A percentile compares a stretch with the other conserved stretches of the same genome.
phyloP scores from a whole-genome alignment of 2,113 vertebrate species.

The Scomber japonicus region DNA sequence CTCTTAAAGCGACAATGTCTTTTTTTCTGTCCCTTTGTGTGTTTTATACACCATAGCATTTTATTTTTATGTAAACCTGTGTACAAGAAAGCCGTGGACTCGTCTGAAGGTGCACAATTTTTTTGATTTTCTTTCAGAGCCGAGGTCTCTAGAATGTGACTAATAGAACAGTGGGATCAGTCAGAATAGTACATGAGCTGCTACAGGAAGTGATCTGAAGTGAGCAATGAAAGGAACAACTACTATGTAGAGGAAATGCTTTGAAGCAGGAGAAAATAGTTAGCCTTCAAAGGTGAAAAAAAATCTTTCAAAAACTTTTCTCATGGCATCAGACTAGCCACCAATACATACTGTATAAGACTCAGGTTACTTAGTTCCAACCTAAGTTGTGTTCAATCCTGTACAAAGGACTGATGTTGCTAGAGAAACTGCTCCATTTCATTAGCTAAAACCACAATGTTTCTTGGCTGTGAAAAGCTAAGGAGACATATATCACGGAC shows the following conservation, averaged over 20 bases:
- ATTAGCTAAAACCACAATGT: conserved; percentile 6
- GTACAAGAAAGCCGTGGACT: not conserved
- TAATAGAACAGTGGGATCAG: conserved; percentile 34
- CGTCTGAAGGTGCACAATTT: not conserved
- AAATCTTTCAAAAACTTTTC: conserved; percentile 2
- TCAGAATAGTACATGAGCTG: conserved; percentile 60
- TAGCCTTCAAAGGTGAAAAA: not conserved
- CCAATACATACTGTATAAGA: not conserved
- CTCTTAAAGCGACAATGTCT: not conserved
- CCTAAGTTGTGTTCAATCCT: no score
- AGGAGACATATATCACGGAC: not conserved
- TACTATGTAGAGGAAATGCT: conserved; percentile 19
- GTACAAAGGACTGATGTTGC: not conserved
- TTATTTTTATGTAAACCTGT: not conserved
- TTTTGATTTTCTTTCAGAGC: conserved; percentile 15
- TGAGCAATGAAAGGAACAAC: conserved; percentile 32
- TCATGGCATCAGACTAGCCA: not conserved
- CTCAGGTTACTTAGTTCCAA: no score
- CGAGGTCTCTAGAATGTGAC: conserved; percentile 27
- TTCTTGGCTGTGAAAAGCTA: not conserved
- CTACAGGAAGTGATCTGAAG: conserved; percentile 35
- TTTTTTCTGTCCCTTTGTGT: not conserved
- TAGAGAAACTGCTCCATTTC: no score
- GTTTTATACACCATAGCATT: not conserved
- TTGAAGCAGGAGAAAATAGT: conserved; percentile 8